phyloP scores from a whole-genome alignment of 2,888 invertebrate genomes.

The Agapostemon virescens region DNA sequence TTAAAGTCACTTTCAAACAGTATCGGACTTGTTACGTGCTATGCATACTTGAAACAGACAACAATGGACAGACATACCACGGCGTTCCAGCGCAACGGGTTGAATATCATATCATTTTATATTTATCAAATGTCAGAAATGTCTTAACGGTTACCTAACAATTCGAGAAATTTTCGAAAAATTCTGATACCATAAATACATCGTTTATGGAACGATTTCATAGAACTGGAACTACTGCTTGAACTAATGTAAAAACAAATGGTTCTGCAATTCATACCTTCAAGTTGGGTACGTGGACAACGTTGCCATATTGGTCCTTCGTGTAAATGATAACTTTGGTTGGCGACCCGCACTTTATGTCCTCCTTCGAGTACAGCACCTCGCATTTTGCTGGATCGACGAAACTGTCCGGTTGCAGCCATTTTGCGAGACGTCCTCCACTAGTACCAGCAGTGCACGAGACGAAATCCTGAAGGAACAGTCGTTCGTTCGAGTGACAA shows the following conservation, averaged over 20 bases:
- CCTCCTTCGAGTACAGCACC: slow-evolving; percentile 87
- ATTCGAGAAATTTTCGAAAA: too few species aligned
- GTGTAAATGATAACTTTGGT: slow-evolving; percentile 90
- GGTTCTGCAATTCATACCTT: slow-evolving; percentile 83
- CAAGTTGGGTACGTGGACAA: slow-evolving; percentile 91
- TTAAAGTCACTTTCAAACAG: neutral
- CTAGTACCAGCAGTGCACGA: slow-evolving; percentile 91
- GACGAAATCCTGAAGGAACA: slow-evolving; percentile 96
- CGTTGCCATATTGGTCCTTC: slow-evolving; percentile 95
- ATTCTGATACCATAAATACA: neutral
- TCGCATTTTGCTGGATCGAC: slow-evolving; percentile 95
- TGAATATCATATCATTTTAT: neutral
- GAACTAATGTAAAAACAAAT: neutral
- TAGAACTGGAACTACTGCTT: neutral
- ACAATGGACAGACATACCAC: neutral
- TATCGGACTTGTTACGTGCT: neutral
- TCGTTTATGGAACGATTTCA: neutral
- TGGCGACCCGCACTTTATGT: slow-evolving; percentile 90
- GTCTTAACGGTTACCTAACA: neutral
- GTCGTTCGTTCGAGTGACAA: slow-evolving; percentile 93
- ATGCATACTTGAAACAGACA: neutral
- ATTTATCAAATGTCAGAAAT: neutral
- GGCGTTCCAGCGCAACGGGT: too few species aligned
- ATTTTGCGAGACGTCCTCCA: slow-evolving; percentile 95
- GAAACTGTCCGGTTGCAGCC: slow-evolving; percentile 96